Base-by-base conservation (phyloP, 1,140 invertebrate genomes). In the Brachionus plicatilis region DNA sequence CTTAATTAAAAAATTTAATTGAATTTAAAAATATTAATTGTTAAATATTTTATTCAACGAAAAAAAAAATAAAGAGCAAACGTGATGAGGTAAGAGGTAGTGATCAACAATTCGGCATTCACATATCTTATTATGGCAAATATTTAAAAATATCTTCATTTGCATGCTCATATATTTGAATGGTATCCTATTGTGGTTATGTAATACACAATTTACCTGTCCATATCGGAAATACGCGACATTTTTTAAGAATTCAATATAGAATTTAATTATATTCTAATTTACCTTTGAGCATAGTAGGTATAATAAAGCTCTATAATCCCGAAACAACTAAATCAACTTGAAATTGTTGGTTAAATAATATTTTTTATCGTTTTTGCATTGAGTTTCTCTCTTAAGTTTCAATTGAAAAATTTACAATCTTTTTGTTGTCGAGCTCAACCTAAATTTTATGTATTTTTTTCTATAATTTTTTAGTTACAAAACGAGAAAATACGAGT, bases 381-480 rank as follows among this genome's bases (percentile, higher is more conserved):
- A 60, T 60, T 60, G 53, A 60, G 53, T 60, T 60, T 41, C 17
- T 43, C 17, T 72, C 41, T 20, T 43, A 20, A 41, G 33, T 72
- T 72, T 43, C 37, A 33, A 68, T 68, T 41, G 66, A 8, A 68
- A 68, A 68, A 17, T 8, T 41, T 72, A 41, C 68, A 72, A 72
- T 72, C 41, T 72, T 72, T 68, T 68, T 68, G 14, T 72, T 72
- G n/a, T 60, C n/a, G 29, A 72, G 37, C 47, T 76, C 72, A 76
- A 76, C 72, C 72, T 76, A 76, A 76, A 43, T 75, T 75, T 75
- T 75, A 43, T 75, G 41, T 45, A 17, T 47, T 76, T 76, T 76
- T 76, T 76, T 53, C n/a, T 76, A 45, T 27, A 76, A 56, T 11
- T 50, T 76, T 20, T 14, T 50, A 76, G 72, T 76, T 76, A 76